Evolutionary conservation across 2,113 vertebrate genomes (phyloP), one percentile per base, ranked within the genome.

Genomic region (Elephantulus edwardii): DNA sequence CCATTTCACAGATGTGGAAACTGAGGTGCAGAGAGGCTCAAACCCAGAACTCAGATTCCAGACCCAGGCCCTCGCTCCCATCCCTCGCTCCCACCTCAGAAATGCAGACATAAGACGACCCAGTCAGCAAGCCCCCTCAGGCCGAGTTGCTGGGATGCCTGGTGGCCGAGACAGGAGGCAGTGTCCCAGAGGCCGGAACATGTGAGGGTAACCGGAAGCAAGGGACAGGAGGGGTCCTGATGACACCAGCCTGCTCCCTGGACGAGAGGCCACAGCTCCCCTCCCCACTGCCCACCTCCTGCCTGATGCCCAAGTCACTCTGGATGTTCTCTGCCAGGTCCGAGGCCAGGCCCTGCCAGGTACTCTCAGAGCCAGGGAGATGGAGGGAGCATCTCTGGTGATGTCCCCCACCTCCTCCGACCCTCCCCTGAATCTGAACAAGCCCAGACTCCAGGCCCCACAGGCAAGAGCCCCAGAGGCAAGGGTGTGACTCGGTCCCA

Each of bases 31-130:
- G 26, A 71, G 80, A 40, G 38, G 19, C 74, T 64, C 14, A 2
- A 24, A 5, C 30, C 72, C 16, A 0, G 77, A 33, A 4, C 0
- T 26, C 30, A 1, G 35, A 11, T 1, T 33, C 72, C 72, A 35
- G 66, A 11, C 78, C 0, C 6, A 8, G 11, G 26, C 2, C 81
- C 24, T 3, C 22, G 2, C 38, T 38, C n/a, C 52, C 50, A 30
- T 0, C 48, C 70, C 28, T 2, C 17, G 1, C 38, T 33, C n/a
- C 52, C 52, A 30, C 0, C 48, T 66, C 40, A 22, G 60, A 44
- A 46, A 1, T 2, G 24, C 2, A 22, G 22, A 24, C 19, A 6
- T 0, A 2, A 9, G 3, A 35, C 19, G 64, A 1, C 19, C 42
- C 2, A 14, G 70, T 2, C 35, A 0, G 52, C 8, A 6, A 6